phyloP scores from a whole-genome alignment of 2,797 vertebrate species.

The Centropyge bicolor region DNA sequence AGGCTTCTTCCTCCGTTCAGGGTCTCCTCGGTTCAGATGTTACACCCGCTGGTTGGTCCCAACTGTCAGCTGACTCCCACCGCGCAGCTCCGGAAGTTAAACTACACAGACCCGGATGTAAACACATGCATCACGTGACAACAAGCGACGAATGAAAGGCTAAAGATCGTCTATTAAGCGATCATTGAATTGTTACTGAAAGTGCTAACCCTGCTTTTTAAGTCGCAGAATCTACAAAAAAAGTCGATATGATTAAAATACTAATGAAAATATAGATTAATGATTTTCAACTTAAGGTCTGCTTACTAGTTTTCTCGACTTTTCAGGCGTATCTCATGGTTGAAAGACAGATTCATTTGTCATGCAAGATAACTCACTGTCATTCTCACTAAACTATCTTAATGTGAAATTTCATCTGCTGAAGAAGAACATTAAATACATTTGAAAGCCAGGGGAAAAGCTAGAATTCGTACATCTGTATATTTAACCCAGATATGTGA shows the following conservation, averaged over 20 bases:
- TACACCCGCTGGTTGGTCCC: slow-evolving; percentile 66
- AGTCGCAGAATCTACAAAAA: background rate
- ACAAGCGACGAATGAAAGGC: fast-evolving
- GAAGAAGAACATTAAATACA: background rate
- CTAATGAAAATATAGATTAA: too few species aligned
- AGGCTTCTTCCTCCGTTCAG: slow-evolving; percentile 25
- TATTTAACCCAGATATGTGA: background rate
- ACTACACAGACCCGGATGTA: slow-evolving; percentile 67
- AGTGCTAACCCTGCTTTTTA: too few species aligned
- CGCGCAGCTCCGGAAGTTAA: slow-evolving; percentile 80
- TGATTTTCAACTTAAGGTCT: too few species aligned
- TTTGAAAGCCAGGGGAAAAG: background rate
- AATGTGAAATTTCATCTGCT: background rate
- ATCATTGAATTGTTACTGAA: background rate
- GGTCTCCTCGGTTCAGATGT: slow-evolving; percentile 46
- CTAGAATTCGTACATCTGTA: background rate
- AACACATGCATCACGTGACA: slow-evolving; percentile 65
- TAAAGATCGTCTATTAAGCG: slow-evolving; percentile 62
- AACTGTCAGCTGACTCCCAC: slow-evolving; percentile 84
- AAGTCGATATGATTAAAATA: background rate
- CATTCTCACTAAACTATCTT: background rate
- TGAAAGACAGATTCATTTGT: background rate
- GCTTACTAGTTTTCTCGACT: background rate
- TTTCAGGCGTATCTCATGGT: background rate
- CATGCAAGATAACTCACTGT: background rate